Base-by-base conservation (phyloP, 1,140 invertebrate species). In the Argopecten irradians region DNA sequence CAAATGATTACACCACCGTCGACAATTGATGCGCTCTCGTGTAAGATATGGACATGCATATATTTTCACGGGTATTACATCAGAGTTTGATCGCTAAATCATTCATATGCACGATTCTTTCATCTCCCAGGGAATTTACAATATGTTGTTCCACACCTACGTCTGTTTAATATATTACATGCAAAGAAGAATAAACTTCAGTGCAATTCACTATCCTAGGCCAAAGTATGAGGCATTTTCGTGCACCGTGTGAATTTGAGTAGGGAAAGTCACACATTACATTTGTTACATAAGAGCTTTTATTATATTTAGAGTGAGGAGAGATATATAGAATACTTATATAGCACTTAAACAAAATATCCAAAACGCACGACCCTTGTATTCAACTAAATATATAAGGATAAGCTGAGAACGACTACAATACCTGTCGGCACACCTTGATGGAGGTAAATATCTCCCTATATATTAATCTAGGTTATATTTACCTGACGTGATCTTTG, bases 401-500 rank as follows among this genome's bases (percentile, higher is more conserved):
- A 71, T 71, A n/a, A n/a, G 55, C 14, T 71, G 55, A 28, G 28
- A 11, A 28, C 19, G 2, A 2, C 55, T 28, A n/a, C 28, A 28
- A n/a, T n/a, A 71, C 55, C 55, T 71, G 55, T 71, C 55, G 55
- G 55, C 55, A 71, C 55, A 71, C 55, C 55, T 71, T 71, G n/a
- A 71, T 71, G 22, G 5, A 71, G 55, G 55, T 71, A 71, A 71
- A 28, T 28, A 5, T 28, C 55, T 71, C n/a, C 55, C 55, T 71
- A n/a, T 71, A 71, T n/a, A 28, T 71, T 71, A 55, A 55, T 55
- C 43, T 55, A 71, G 22, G 55, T 71, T 46, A 14, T 46, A 14
- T 46, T 19, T 46, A 46, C 43, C 43, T 28, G 55, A 71, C 55
- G 55, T 71, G 55, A 28, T 3, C 14, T 71, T 71, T 28, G n/a